These are phyloP conservation scores for Argopecten irradians DNA, from an alignment of 1,140 invertebrate species.

Conservation along the genomic window DNA sequence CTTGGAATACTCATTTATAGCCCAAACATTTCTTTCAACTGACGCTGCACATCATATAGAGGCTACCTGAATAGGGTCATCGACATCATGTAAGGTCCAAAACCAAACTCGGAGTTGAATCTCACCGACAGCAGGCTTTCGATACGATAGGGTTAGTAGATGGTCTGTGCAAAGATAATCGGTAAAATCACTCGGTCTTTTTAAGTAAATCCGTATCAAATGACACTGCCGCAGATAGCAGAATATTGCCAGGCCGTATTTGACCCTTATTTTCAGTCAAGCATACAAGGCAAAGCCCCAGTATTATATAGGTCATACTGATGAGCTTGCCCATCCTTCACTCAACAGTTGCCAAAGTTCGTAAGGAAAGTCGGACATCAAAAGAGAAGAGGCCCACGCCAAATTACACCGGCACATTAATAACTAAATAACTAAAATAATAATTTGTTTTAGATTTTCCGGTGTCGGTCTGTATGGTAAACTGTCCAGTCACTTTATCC, in stretches of 20 bases:
- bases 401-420: neutral
- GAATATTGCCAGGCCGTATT: neutral
- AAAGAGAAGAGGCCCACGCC: neutral
- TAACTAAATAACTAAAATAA: neutral
- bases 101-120: too few species aligned
- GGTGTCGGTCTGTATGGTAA: too few species aligned
- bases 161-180: neutral
- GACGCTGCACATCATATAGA: too few species aligned
- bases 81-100: too few species aligned
- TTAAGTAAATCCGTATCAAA: constrained; percentile 2
- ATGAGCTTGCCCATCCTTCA: neutral
- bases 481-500: too few species aligned
- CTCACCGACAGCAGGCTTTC: neutral
- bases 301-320: neutral
- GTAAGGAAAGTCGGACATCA: neutral
- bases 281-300: neutral
- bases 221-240: neutral
- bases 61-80: too few species aligned
- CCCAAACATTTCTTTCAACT: too few species aligned
- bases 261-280: neutral
- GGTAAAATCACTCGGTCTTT: neutral
- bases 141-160: neutral
- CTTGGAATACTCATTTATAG: too few species aligned
- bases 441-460: too few species aligned
- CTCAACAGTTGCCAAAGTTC: neutral